Evolutionary conservation across 2,797 vertebrate genomes (phyloP), one percentile per base, ranked within the genome.

Genomic region (Macropodus opercularis): DNA sequence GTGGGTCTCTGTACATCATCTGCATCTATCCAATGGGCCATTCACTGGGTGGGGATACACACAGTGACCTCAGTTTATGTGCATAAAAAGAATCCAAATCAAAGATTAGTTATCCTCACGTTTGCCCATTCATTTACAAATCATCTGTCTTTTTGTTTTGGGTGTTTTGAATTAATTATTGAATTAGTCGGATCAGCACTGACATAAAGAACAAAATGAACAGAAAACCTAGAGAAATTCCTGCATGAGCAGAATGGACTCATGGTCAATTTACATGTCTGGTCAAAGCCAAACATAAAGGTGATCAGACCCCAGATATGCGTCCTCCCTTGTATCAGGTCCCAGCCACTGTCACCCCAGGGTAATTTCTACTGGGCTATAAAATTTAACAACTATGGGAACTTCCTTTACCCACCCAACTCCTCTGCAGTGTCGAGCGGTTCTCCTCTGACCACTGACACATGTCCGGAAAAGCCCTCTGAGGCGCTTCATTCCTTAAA

Each of bases 331-430:
- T 38, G 48, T 77, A 11, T 72, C 56, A 62, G 24, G 21, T 12
- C 22, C 46, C 49, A 21, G 40, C 36, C 42, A 57, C 60, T 23
- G 59, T 75, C 70, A 68, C 57, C 55, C 50, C 22, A 3, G 67
- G 47, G 35, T 11, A 15, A 66, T 70, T 82, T 58, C 52, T 76
- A 39, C 26, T 35, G 65, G 55, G 42, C 62, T 44, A 68, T 83
- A 69, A 84, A 77, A 27, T 88, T 84, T 82, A 83, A 78, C 69
- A 69, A 48, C 74, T 69, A 71, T 82, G 76, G 54, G 80, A 86
- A 84, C 80, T 84, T 86, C 74, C 77, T 80, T 43, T 29, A 58
- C 42, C 63, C 42, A 32, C 35, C 40, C 50, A 24, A 35, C 49
- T 56, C 52, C 43, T 48, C 69, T 60, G 36, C 46, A 48, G 40